phyloP scores from a whole-genome alignment of 2,797 vertebrate species.

The Cossypha caffra region DNA sequence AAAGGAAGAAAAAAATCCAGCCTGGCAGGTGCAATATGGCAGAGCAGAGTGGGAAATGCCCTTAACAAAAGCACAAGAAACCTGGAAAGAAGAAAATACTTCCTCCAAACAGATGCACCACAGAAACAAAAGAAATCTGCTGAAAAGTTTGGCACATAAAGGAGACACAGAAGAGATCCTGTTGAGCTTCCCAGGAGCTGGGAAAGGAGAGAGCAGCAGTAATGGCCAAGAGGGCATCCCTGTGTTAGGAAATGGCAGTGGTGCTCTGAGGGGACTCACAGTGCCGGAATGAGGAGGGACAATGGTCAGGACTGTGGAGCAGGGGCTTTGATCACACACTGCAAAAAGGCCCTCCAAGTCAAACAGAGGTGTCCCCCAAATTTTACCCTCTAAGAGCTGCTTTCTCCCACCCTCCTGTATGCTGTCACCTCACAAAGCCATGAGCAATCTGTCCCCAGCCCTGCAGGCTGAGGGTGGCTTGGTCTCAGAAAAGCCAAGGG shows the following conservation, averaged over 20 bases:
- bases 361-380: not conserved
- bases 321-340: not conserved
- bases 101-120: not conserved
- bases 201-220: not conserved
- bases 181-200: not conserved
- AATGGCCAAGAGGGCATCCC: not conserved
- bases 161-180: not conserved
- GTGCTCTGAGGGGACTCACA: not conserved
- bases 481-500: not conserved
- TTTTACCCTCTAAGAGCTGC: not conserved
- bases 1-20: not conserved
- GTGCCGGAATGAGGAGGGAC: rapidly evolving
- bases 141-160: not conserved
- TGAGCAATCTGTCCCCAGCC: not conserved
- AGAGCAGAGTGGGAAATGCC: not conserved
- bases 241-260: not conserved
- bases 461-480: too few relatives aligned
- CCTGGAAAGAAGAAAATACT: not conserved
- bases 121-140: not conserved
- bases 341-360: not conserved
- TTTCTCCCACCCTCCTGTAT: not conserved
- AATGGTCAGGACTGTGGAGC: not conserved
- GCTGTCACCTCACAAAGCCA: not conserved
- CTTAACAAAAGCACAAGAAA: not conserved
- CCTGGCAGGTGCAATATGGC: not conserved